phyloP scores from a whole-genome alignment of 2,797 vertebrate species.

The Ctenosaura bakeri region DNA sequence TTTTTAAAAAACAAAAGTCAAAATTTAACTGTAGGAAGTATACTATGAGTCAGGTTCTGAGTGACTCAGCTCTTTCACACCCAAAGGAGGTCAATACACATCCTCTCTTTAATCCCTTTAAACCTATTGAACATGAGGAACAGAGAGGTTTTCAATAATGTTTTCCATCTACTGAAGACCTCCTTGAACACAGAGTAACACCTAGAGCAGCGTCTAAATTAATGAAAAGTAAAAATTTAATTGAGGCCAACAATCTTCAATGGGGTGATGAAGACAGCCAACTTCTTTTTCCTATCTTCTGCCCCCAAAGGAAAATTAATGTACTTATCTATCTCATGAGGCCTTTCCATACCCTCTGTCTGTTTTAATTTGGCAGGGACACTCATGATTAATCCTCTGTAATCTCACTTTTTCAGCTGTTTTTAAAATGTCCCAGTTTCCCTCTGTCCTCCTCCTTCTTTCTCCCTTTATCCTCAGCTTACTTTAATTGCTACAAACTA shows the following conservation, averaged over 20 bases:
- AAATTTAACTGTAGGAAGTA: no score
- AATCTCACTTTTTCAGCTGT: no score
- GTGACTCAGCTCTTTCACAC: background rate
- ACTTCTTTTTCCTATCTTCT: background rate
- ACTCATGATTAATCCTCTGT: no score
- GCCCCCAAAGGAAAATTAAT: background rate
- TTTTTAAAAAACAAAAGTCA: background rate
- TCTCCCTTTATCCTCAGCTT: no score
- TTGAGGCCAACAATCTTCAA: background rate
- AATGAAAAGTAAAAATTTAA: background rate
- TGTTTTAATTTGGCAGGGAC: no score
- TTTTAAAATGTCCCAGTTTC: no score
- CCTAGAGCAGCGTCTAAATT: no score
- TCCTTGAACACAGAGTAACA: background rate
- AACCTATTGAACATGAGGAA: no score
- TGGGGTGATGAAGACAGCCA: background rate
- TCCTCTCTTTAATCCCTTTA: background rate
- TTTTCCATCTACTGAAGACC: background rate
- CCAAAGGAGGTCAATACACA: background rate
- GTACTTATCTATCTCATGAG: no score
- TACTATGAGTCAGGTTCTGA: background rate
- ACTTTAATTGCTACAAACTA: no score
- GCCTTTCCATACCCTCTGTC: no score
- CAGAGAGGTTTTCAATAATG: background rate
- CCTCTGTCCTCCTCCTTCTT: no score